Base-by-base conservation (phyloP, 2,888 invertebrate genomes). In the Ernsta delagoae region DNA sequence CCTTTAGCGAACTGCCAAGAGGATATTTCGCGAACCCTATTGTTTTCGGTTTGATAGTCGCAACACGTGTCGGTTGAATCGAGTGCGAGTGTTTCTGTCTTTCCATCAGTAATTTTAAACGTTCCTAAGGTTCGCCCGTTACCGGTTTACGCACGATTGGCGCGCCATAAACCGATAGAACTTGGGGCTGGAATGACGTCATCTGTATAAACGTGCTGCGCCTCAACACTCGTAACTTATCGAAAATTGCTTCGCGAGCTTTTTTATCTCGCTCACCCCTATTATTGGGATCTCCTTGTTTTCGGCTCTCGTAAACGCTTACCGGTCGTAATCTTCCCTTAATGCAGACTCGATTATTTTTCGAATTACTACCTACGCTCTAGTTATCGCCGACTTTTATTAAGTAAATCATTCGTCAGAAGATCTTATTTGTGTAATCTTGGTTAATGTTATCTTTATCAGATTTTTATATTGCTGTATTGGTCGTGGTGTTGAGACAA, bases 61-160 rank as follows among this genome's bases (percentile, higher is more conserved):
- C 63, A 69, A 69, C 69, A 69, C 69, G 69, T 69, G 69, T 69
- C 63, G 59, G 59, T 50, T 39, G 68, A 69, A 63, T 62, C 68
- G 63, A 63, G 62, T 69, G 68, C 50, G 57, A 69, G 68, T 69
- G 68, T 69, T 68, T 63, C 62, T 68, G 68, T 68, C 68, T 69
- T 69, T 59, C 63, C 41, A 63, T 69, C 68, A 59, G 63, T 69
- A 68, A 48, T 67, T 67, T 67, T 67, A 67, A 67, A 67, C 67
- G 67, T 67, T 67, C 48, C 56, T 34, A 48, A 68, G 61, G 61
- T 39, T 68, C 48, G 68, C 68, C 73, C 83, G 83, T 83, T 80
- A 82, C 76, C 77, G 79, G 80, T 86, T 84, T 83, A 87, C 86
- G 87, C 87, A 86, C 87, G 86, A 85, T 86, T 83, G 84, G 80